Percentiles rank a stretch among this genome's conserved stretches.
Conservation (phyloP, 2,888 invertebrate genomes). For the Hydropsyche betteni region DNA sequence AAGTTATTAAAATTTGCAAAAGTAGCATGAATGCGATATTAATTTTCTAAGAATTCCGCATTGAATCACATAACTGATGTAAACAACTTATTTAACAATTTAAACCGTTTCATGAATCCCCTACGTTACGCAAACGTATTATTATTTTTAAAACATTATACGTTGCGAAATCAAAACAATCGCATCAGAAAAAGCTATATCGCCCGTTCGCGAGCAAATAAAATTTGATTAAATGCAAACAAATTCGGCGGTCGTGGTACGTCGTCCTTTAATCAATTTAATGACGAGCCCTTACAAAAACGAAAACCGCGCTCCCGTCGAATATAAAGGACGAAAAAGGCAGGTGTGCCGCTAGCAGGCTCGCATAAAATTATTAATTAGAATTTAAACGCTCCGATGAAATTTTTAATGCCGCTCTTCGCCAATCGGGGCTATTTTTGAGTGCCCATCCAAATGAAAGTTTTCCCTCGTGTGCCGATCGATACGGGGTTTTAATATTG, state of each 20-base stretch:
- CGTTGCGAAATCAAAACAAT: slow-evolving; percentile 15
- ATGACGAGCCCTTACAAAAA: slow-evolving; percentile 14
- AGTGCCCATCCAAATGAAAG: background rate
- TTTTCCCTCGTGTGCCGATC: background rate
- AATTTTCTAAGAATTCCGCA: background rate
- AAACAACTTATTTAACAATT: too few species aligned
- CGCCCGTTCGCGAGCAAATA: slow-evolving; percentile 6
- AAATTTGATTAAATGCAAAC: slow-evolving; percentile 33
- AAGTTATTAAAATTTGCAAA: too few species aligned
- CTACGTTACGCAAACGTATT: too few species aligned
- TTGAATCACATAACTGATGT: background rate
- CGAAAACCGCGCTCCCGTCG: too few species aligned
- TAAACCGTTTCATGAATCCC: too few species aligned
- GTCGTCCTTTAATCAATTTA: slow-evolving; percentile 44
- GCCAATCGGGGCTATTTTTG: slow-evolving; percentile 2
- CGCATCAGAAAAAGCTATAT: background rate
- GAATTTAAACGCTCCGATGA: slow-evolving; percentile 19
- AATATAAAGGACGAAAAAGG: background rate
- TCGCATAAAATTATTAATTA: slow-evolving; percentile 36
- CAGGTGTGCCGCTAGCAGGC: slow-evolving; percentile 10
- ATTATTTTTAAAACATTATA: too few species aligned
- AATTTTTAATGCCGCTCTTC: slow-evolving; percentile 31
- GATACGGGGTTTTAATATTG: too few species aligned
- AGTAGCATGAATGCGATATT: too few species aligned
- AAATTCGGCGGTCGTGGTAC: background rate